A percentile compares a stretch with the other conserved stretches of the same genome.
These are phyloP conservation scores for Drosophila bocki DNA, from an alignment of 1,140 invertebrate genomes.

Conservation along the genomic window DNA sequence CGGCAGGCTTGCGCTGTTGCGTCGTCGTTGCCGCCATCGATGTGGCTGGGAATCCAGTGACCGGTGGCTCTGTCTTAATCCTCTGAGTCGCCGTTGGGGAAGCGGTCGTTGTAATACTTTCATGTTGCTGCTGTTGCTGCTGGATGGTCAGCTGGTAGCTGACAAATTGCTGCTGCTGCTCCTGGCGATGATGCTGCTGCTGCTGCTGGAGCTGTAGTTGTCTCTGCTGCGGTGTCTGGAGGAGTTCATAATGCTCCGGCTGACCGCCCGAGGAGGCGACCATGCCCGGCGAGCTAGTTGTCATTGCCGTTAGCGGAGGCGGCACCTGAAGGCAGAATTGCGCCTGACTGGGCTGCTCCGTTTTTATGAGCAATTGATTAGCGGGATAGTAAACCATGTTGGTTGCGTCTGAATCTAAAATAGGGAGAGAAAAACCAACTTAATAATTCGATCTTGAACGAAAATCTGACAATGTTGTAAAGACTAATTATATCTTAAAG, in stretches of 20 bases:
- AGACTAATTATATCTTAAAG: not conserved
- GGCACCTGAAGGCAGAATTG: constrained; percentile 72
- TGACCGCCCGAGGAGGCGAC: constrained; percentile 44
- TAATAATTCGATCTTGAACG: not conserved
- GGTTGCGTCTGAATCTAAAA: constrained; percentile 69
- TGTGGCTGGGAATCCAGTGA: constrained; percentile 5
- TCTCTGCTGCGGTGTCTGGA: constrained; percentile 72
- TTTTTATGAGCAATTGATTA: constrained; percentile 82
- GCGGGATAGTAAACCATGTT: constrained; percentile 85
- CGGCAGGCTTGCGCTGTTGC: constrained; percentile 54
- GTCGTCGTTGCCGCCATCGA: constrained; percentile 4
- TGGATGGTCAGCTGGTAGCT: constrained; percentile 60
- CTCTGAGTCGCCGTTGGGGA: constrained; percentile 28
- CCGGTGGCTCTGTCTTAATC: constrained; percentile 57
- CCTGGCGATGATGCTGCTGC: constrained; percentile 52
- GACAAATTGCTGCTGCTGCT: constrained; percentile 46
- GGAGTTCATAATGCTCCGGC: constrained; percentile 67
- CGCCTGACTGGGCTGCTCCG: constrained; percentile 75
- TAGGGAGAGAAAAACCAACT: not conserved
- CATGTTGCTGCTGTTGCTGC: constrained; percentile 63
- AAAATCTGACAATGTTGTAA: too few relatives aligned
- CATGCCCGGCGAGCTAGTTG: constrained; percentile 6
- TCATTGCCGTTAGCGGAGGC: constrained; percentile 46
- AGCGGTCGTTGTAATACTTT: constrained; percentile 67
- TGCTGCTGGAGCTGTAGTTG: constrained; percentile 59